Evolutionary conservation across 2,888 invertebrate species (phyloP).

Genomic region (Dasypogon diadema): DNA sequence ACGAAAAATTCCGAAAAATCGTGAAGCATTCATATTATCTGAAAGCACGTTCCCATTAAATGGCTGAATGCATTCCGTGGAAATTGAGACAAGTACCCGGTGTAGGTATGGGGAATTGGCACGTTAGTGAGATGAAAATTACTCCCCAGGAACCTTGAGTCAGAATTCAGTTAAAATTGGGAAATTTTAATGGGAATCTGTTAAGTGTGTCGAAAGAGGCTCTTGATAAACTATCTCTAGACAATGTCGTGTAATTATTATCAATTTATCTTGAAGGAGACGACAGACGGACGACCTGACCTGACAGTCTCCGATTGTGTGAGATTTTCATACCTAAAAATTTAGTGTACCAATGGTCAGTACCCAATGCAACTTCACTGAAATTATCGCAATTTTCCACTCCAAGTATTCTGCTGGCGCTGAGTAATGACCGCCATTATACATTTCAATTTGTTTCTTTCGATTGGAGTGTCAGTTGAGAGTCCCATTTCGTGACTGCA

Average conservation of each 20-base stretch:
- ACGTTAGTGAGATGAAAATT: slow-evolving; percentile 25
- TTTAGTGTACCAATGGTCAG: too few relatives aligned
- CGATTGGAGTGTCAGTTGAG: background rate
- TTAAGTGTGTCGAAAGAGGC: background rate
- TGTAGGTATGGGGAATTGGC: background rate
- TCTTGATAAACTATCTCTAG: background rate
- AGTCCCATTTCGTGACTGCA: slow-evolving; percentile 9
- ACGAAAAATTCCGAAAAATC: slow-evolving; percentile 34
- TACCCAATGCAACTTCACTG: background rate
- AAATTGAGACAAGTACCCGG: slow-evolving; percentile 9
- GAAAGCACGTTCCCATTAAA: slow-evolving; percentile 39
- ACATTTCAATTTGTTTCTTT: slow-evolving; percentile 13
- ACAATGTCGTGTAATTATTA: background rate
- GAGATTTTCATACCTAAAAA: background rate
- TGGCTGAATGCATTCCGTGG: slow-evolving; percentile 13
- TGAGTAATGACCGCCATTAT: slow-evolving; percentile 3
- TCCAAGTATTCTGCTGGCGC: background rate
- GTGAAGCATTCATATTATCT: slow-evolving; percentile 29
- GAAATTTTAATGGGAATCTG: slow-evolving; percentile 16
- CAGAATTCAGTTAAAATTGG: slow-evolving; percentile 1
- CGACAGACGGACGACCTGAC: background rate
- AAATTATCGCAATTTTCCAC: slow-evolving; percentile 35
- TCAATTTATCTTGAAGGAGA: background rate
- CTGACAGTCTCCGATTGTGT: background rate
- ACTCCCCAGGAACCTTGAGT: background rate